Conservation (phyloP, 2,888 invertebrate species). For the Halocaridina rubra region DNA sequence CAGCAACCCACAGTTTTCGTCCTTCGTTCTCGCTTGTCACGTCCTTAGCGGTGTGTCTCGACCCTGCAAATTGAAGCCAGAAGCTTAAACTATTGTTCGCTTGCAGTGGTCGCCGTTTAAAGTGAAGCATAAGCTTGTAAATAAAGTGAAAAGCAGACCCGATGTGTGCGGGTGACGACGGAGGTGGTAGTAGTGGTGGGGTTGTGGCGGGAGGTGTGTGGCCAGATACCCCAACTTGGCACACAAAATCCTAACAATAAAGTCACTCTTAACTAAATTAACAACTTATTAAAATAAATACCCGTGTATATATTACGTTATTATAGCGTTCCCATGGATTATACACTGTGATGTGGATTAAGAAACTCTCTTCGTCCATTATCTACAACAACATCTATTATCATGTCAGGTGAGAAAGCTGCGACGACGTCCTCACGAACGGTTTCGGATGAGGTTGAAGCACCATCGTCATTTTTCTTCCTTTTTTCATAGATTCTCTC, state of each 20-base stretch:
- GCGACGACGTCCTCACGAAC: background rate
- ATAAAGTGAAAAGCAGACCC: conserved; percentile 26
- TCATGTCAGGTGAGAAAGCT: conserved; percentile 44
- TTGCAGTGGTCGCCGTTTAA: conserved; percentile 20
- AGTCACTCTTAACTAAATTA: conserved; percentile 9
- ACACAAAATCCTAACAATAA: conserved; percentile 2
- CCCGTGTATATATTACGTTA: background rate
- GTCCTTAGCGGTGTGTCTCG: conserved; percentile 25
- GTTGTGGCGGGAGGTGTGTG: conserved; percentile 12
- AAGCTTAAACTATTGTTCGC: conserved; percentile 16
- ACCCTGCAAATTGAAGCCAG: conserved; percentile 20
- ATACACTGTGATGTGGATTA: conserved; percentile 49
- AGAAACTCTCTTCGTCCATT: conserved; percentile 10
- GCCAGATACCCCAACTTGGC: conserved; percentile 20
- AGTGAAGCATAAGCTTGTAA: conserved; percentile 19
- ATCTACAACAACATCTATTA: conserved; percentile 37
- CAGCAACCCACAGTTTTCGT: conserved; percentile 36
- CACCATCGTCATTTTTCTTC: conserved; percentile 34
- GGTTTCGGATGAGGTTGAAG: conserved; percentile 30
- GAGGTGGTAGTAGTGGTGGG: conserved; percentile 16
- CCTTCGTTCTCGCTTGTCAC: conserved; percentile 34
- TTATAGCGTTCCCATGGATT: background rate
- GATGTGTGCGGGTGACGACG: conserved; percentile 17
- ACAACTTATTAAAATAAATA: too few species aligned
- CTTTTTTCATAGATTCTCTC: background rate